Percentiles rank a stretch among this genome's conserved stretches.
Evolutionary conservation across 2,797 vertebrate species (phyloP).

Genomic region (Serranus cabrilla): DNA sequence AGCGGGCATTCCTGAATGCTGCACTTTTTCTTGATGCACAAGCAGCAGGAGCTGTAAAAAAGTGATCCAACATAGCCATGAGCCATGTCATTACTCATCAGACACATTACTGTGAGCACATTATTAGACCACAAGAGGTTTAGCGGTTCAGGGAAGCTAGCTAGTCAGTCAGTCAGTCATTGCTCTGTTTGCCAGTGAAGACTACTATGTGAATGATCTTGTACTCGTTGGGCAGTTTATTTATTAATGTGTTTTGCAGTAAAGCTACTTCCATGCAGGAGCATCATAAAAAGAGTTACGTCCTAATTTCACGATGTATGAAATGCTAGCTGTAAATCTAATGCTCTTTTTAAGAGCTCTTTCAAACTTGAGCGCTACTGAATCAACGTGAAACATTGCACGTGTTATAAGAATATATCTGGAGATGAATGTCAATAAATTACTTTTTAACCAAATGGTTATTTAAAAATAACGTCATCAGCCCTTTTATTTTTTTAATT

Average conservation of each 20-base stretch:
- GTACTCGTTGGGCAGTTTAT: neutral
- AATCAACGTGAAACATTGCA: neutral
- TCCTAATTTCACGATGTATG: conserved; percentile 9
- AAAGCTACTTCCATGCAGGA: neutral
- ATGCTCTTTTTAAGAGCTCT: conserved; percentile 1
- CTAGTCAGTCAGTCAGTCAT: neutral
- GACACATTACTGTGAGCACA: neutral
- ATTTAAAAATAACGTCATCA: neutral
- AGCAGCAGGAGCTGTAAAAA: neutral
- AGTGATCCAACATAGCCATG: too few relatives aligned
- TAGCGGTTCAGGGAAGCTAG: conserved; percentile 3
- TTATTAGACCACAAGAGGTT: conserved; percentile 3
- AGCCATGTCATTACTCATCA: neutral
- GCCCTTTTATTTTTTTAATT: neutral
- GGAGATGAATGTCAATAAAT: conserved; percentile 32
- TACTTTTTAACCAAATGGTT: neutral
- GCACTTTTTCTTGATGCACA: conserved; percentile 2
- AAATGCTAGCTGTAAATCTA: conserved; percentile 18
- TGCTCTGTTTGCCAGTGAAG: neutral
- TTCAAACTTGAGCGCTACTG: neutral
- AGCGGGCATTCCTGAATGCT: rapidly evolving
- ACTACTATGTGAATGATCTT: neutral
- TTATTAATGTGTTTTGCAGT: neutral
- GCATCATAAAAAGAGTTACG: neutral
- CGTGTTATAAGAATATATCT: neutral